A percentile compares a stretch with the other conserved stretches of the same genome.
Evolutionary conservation across 2,888 invertebrate species (phyloP).

Genomic region (Agrotis segetum): DNA sequence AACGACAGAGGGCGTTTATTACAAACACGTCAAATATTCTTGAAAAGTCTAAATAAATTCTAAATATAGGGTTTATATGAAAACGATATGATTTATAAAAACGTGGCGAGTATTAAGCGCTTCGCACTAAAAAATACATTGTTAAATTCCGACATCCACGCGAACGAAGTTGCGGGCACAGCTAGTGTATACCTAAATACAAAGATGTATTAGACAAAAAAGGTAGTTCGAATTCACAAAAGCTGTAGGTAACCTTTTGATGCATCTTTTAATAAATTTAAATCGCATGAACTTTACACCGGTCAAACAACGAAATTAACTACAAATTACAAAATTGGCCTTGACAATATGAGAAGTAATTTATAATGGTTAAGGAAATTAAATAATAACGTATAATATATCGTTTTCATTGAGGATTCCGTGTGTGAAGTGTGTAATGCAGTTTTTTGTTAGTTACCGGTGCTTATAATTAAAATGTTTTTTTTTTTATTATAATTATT

Average conservation of each 20-base stretch:
- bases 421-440: constrained; percentile 13
- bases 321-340: constrained; percentile 50
- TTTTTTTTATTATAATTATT: no score
- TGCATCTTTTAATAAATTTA: constrained; percentile 38
- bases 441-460: constrained; percentile 1
- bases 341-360: constrained; percentile 56
- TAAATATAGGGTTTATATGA: no score
- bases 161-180: no score
- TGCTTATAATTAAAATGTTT: no score
- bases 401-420: constrained; percentile 54
- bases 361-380: constrained; percentile 57
- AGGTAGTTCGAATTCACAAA: background rate
- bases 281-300: constrained; percentile 55
- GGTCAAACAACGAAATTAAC: constrained; percentile 40
- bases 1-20: no score
- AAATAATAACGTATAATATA: constrained; percentile 38
- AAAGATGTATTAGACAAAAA: background rate
- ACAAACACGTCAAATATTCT: no score
- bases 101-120: no score
- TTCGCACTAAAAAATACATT: no score
- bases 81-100: no score
- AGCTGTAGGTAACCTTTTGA: constrained; percentile 4
- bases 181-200: no score
- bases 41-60: no score
- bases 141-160: no score